phyloP scores from a whole-genome alignment of 2,797 vertebrate genomes.

The Acanthiza pusilla region DNA sequence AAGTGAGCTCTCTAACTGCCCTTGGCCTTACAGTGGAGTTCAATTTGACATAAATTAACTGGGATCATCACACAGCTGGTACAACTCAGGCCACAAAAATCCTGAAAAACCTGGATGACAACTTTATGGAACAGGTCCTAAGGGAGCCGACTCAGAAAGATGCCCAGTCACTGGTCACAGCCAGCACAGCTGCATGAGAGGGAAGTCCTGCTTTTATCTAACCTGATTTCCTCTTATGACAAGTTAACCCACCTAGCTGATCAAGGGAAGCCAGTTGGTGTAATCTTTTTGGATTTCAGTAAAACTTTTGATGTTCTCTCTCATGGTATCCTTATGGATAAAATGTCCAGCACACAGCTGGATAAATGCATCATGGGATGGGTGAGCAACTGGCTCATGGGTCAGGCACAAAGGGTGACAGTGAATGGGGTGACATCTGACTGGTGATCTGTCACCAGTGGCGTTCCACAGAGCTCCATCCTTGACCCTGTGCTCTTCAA shows the following conservation, averaged over 20 bases:
- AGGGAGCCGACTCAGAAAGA: background rate
- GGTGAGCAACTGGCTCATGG: background rate
- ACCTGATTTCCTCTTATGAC: background rate
- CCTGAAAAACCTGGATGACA: background rate
- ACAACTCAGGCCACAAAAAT: background rate
- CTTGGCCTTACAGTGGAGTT: background rate
- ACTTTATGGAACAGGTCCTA: background rate
- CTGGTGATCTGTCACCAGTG: background rate
- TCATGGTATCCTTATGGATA: too few relatives aligned
- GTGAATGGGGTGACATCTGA: background rate
- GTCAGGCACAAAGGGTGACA: accelerated
- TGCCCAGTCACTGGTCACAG: background rate
- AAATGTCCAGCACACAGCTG: background rate
- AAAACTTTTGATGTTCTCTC: accelerated
- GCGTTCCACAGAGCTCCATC: background rate
- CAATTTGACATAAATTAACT: background rate
- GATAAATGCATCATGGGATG: background rate
- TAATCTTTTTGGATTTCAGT: background rate
- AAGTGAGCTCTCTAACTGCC: background rate
- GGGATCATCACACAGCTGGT: background rate
- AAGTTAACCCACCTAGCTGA: background rate
- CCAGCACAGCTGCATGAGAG: background rate
- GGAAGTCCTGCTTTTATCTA: background rate
- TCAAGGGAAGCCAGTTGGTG: background rate
- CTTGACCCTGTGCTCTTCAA: background rate